These are phyloP conservation scores for Diplazon laetatorius DNA, from an alignment of 2,888 invertebrate genomes.

Conservation along the genomic window DNA sequence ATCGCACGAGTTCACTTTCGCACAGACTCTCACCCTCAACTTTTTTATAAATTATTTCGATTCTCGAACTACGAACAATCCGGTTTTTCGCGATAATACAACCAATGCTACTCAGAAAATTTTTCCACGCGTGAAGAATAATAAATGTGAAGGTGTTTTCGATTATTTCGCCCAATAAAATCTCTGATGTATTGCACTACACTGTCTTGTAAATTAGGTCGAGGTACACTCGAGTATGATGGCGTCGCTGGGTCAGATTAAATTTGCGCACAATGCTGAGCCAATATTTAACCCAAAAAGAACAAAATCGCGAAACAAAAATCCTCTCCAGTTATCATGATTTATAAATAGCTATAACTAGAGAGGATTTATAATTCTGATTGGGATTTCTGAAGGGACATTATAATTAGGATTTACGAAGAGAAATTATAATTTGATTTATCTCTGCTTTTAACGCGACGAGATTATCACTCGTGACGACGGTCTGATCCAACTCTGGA, in stretches of 20 bases:
- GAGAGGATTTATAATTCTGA: no score
- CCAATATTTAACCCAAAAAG: background rate
- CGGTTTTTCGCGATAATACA: background rate
- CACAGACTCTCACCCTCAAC: constrained; percentile 3
- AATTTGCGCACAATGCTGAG: background rate
- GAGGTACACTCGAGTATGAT: constrained; percentile 2
- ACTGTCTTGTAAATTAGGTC: background rate
- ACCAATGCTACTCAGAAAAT: background rate
- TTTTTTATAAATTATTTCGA: constrained; percentile 5
- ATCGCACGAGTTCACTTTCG: background rate
- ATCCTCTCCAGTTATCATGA: background rate
- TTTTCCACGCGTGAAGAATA: background rate
- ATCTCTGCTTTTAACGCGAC: background rate
- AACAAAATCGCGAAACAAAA: no score
- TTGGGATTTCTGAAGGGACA: no score
- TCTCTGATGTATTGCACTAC: constrained; percentile 3
- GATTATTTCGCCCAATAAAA: background rate
- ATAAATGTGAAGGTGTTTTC: constrained; percentile 25
- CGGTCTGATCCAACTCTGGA: background rate
- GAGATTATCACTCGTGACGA: background rate
- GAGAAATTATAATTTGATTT: no score
- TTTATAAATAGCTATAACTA: no score
- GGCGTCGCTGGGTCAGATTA: background rate
- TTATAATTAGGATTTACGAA: no score
- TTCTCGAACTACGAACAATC: constrained; percentile 9